phyloP scores from a whole-genome alignment of 2,113 vertebrate genomes.

The Tringa solitaria region DNA sequence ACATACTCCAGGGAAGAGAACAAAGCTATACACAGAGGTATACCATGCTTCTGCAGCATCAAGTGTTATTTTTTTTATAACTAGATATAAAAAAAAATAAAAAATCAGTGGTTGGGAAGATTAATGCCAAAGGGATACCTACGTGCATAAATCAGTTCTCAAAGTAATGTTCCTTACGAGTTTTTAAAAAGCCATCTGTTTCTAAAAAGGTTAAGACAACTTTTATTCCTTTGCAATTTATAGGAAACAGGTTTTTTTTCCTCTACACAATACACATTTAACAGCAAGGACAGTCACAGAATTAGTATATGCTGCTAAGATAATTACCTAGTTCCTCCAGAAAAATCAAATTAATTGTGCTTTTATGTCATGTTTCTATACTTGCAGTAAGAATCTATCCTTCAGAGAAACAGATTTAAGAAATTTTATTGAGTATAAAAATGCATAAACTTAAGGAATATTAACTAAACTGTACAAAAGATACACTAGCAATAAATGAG shows the following conservation, averaged over 20 bases:
- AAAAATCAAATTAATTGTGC: not conserved
- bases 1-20: not conserved
- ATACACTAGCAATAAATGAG: not conserved
- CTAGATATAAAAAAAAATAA: not conserved
- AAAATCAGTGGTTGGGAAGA: not conserved
- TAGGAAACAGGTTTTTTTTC: not conserved
- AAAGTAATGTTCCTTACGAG: not conserved
- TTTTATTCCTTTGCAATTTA: not conserved
- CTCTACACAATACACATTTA: accelerated
- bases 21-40: not conserved
- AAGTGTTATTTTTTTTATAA: not conserved
- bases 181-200: not conserved
- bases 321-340: not conserved
- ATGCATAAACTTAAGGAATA: not conserved
- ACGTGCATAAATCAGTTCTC: not conserved
- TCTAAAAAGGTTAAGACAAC: not conserved
- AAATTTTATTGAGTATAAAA: not conserved
- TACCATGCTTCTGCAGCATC: not conserved
- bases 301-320: not conserved
- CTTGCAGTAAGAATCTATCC: not conserved
- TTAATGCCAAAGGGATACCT: not conserved
- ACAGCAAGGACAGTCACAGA: not conserved
- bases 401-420: not conserved
- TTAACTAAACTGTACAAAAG: not conserved
- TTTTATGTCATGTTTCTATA: not conserved